Base-by-base conservation (phyloP, 2,888 invertebrate genomes). In the Pinctada fucata region DNA sequence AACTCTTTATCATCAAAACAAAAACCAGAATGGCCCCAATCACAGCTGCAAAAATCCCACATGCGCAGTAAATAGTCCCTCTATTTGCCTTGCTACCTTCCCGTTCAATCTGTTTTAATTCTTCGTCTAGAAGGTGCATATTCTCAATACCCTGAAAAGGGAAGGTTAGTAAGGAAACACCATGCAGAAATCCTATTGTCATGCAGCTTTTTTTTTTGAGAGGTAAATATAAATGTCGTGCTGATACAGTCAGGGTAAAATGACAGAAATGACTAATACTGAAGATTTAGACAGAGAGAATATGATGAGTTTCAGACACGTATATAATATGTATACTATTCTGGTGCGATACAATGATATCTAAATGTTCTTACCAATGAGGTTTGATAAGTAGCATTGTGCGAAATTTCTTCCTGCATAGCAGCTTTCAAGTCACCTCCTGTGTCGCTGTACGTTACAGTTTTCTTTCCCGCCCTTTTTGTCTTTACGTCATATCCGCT, bases 401-500 rank as follows among this genome's bases (percentile, higher is more conserved):
- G 65, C 3, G 72, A 72, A 16, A 71, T 77, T 47, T 72, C 76
- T 52, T 66, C 65, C 4, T 71, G 67, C 45, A 70, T 72, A 31
- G 52, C 67, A 5, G 76, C 64, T 45, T 71, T 65, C 49, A 66
- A 66, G 70, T 70, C 71, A 5, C 70, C 76, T 16, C 64, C 64
- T n/a, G 67, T 67, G 52, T 77, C 72, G 66, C 72, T 77, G 45
- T 72, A 77, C 48, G 65, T 77, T 47, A 77, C 76, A 10, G 76
- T 77, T 66, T 74, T 74, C 74, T 74, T 74, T 45, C 66, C 72
- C 16, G 72, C 66, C 66, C 76, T 65, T 66, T 77, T 77, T 31
- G 47, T 47, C 13, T 77, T 77, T 16, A 47, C 58, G 31, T 72
- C 70, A 67, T 77, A 77, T 13, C 76, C 76, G 66, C 76, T 77